phyloP scores from a whole-genome alignment of 2,113 vertebrate species.

The Cochlearius cochlearius region DNA sequence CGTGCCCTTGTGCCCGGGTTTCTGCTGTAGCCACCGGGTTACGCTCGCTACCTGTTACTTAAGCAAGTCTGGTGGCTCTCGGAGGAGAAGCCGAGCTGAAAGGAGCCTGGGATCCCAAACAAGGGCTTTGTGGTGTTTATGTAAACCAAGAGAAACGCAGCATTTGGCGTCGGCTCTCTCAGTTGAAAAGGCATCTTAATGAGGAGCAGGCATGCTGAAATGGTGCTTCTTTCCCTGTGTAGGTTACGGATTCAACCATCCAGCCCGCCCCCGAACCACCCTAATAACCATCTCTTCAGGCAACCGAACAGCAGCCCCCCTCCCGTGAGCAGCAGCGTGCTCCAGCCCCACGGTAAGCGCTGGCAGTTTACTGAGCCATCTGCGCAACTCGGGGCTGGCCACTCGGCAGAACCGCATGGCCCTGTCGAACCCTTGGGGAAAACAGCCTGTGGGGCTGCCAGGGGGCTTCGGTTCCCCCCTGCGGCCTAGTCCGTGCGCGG shows the following conservation, averaged over 20 bases:
- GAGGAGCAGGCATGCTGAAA: not conserved
- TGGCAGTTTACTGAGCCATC: not conserved
- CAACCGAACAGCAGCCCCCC: slow-evolving; percentile 92
- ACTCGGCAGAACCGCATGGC: rapidly evolving
- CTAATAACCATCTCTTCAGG: slow-evolving; percentile 96
- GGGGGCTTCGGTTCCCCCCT: not conserved
- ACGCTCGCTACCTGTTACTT: rapidly evolving
- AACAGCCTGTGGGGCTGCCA: not conserved
- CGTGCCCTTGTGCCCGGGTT: not conserved
- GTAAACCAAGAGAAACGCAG: not conserved
- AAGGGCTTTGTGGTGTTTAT: not conserved
- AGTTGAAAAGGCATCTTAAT: not conserved
- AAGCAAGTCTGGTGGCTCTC: not conserved
- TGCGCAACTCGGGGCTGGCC: not conserved
- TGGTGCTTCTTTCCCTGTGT: slow-evolving; percentile 38
- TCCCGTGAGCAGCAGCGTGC: slow-evolving; percentile 83
- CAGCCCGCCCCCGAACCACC: slow-evolving; percentile 94
- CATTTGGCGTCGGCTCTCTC: not conserved
- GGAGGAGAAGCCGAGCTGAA: not conserved
- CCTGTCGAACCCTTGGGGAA: rapidly evolving
- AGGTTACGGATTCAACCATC: slow-evolving; percentile 98
- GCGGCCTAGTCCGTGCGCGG: rapidly evolving
- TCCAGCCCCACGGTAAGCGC: slow-evolving; percentile 87
- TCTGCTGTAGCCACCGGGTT: not conserved
- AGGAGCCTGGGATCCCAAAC: not conserved